phyloP scores from a whole-genome alignment of 2,888 invertebrate species.

The Drosophila maculinotata region DNA sequence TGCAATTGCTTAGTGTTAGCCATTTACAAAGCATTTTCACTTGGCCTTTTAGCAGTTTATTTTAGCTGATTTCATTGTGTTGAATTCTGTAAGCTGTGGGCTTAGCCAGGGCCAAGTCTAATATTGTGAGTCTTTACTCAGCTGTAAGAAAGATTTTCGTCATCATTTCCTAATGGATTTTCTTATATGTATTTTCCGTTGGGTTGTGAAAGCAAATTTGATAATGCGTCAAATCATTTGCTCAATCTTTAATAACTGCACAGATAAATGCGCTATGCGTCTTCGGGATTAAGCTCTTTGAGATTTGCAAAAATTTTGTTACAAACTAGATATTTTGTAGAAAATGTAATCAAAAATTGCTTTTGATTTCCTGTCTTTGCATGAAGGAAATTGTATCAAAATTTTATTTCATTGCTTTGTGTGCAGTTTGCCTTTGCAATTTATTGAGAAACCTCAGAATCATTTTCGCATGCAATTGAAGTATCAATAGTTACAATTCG shows the following conservation, averaged over 20 bases:
- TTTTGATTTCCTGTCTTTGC: background rate
- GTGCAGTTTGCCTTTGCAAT: background rate
- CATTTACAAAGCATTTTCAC: constrained; percentile 59
- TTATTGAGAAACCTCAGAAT: background rate
- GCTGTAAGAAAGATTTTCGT: constrained; percentile 46
- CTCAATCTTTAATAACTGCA: constrained; percentile 13
- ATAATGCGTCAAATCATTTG: constrained; percentile 32
- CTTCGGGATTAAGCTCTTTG: background rate
- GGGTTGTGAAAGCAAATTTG: constrained; percentile 23
- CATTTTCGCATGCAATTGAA: background rate
- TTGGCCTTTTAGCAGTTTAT: constrained; percentile 45
- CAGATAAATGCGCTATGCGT: background rate
- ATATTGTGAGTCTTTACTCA: constrained; percentile 51
- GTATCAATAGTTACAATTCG: background rate
- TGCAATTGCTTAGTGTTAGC: constrained; percentile 43
- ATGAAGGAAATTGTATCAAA: background rate
- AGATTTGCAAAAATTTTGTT: background rate
- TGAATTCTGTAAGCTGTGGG: constrained; percentile 59
- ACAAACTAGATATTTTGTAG: background rate
- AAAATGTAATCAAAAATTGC: background rate
- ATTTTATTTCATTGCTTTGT: background rate
- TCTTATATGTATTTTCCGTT: constrained; percentile 11
- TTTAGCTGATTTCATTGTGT: constrained; percentile 68
- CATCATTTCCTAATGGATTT: constrained; percentile 54
- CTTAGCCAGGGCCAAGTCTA: constrained; percentile 37